Conservation (phyloP, 2,797 vertebrate species). For the Oryzias dopingdopingensis region DNA sequence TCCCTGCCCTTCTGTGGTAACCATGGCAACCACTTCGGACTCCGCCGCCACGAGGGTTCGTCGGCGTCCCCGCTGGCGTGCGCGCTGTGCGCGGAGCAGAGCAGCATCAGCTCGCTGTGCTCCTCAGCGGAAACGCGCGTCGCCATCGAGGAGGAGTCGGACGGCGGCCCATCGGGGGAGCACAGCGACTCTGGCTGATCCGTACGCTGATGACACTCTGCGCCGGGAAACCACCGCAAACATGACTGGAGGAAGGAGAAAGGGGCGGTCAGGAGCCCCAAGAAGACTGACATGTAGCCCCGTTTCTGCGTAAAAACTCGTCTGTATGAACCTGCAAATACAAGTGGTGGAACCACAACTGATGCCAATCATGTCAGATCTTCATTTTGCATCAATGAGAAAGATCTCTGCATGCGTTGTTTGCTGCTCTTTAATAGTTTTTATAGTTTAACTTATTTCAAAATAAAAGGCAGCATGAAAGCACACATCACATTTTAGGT, state of each 20-base stretch:
- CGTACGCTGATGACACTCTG: slow-evolving; percentile 44
- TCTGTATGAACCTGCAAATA: neutral
- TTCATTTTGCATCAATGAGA: neutral
- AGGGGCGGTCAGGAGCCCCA: neutral
- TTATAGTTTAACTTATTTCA: neutral
- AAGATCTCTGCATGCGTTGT: neutral
- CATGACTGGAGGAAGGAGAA: slow-evolving; percentile 3
- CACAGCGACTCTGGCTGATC: slow-evolving; percentile 76
- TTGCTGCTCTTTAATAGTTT: neutral
- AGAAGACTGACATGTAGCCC: neutral
- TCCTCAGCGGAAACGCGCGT: slow-evolving; percentile 89
- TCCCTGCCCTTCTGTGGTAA: slow-evolving; percentile 73
- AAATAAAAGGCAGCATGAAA: too few species aligned
- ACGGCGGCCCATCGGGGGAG: slow-evolving; percentile 73
- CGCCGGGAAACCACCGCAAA: neutral
- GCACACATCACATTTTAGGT: too few species aligned
- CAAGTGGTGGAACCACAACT: neutral
- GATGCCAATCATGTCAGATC: neutral
- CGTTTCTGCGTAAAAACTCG: neutral
- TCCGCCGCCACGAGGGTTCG: slow-evolving; percentile 74
- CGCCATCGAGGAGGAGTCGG: slow-evolving; percentile 89
- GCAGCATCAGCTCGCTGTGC: slow-evolving; percentile 90
- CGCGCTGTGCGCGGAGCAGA: slow-evolving; percentile 87
- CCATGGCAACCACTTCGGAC: slow-evolving; percentile 59
- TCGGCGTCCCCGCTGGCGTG: slow-evolving; percentile 84